phyloP scores from a whole-genome alignment of 37 sponge, comb jelly and placozoan genomes.

The Crambe crambe region DNA sequence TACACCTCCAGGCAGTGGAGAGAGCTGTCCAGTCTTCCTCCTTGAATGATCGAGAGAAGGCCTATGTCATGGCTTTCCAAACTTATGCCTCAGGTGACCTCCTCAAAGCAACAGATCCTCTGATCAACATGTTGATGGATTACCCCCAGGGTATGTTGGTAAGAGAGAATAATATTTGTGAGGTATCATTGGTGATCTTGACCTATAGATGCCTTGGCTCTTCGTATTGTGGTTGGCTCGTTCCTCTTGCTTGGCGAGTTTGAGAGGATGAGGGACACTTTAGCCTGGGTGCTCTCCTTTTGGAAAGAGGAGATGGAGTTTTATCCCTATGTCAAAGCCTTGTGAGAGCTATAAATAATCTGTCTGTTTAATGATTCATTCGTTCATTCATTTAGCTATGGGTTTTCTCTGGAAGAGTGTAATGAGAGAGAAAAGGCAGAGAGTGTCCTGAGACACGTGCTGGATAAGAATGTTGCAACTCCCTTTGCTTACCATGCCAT shows the following conservation, averaged over 20 bases:
- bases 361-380: no score
- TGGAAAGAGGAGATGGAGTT: constrained; percentile 53
- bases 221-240: constrained; percentile 12
- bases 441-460: constrained; percentile 36
- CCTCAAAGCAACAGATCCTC: constrained; percentile 18
- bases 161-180: background rate
- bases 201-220: constrained; percentile 41
- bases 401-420: constrained; percentile 49
- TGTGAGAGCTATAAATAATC: constrained; percentile 40
- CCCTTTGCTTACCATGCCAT: constrained; percentile 59
- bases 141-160: constrained; percentile 48
- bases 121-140: constrained; percentile 26
- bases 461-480: constrained; percentile 21
- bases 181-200: background rate
- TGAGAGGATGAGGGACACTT: constrained; percentile 52
- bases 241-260: constrained; percentile 42
- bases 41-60: constrained; percentile 39
- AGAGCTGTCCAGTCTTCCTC: background rate
- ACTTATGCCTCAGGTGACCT: constrained; percentile 49
- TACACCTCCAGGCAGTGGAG: constrained; percentile 47
- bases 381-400: no score
- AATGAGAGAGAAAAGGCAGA: constrained; percentile 40
- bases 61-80: constrained; percentile 28
- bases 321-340: constrained; percentile 53
- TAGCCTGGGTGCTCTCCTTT: constrained; percentile 36